phyloP scores from a whole-genome alignment of 2,797 vertebrate species.

The Cryptoblepharus egeriae region DNA sequence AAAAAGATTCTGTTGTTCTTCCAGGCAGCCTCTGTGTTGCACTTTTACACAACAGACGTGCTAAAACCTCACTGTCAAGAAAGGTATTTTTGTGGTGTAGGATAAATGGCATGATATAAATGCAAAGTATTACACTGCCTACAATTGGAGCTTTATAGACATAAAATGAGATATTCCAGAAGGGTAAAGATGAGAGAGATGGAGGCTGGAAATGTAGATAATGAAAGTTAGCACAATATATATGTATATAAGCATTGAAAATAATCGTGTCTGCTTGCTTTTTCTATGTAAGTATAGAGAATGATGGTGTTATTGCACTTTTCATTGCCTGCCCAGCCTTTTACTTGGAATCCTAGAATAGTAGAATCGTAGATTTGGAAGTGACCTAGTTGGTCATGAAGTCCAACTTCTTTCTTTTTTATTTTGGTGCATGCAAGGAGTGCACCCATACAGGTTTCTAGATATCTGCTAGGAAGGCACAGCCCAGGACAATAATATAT shows the following conservation, averaged over 20 bases:
- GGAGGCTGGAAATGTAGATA: conserved; percentile 11
- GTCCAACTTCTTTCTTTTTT: too few relatives aligned
- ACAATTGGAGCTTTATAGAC: conserved; percentile 18
- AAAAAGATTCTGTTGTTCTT: background rate
- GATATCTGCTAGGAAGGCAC: too few relatives aligned
- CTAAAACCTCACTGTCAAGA: conserved; percentile 23
- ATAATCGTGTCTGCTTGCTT: conserved; percentile 16
- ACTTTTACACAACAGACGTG: background rate
- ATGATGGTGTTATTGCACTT: background rate
- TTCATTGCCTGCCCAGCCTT: background rate
- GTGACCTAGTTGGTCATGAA: too few relatives aligned
- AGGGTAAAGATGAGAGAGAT: background rate
- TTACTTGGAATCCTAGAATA: too few relatives aligned
- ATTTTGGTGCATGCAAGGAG: too few relatives aligned
- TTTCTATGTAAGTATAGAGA: conserved; percentile 1
- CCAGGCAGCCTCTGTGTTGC: background rate
- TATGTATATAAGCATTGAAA: conserved; percentile 15
- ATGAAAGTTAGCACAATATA: conserved; percentile 42
- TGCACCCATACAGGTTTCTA: too few relatives aligned
- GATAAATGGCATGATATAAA: conserved; percentile 31
- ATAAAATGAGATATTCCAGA: conserved; percentile 34
- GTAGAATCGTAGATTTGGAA: too few relatives aligned
- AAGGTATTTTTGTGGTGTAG: conserved; percentile 1
- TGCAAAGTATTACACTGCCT: conserved; percentile 8
- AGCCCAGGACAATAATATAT: too few relatives aligned